These are phyloP conservation scores for Mycetomoellerius zeteki DNA, from an alignment of 1,140 invertebrate genomes.

Conservation along the genomic window DNA sequence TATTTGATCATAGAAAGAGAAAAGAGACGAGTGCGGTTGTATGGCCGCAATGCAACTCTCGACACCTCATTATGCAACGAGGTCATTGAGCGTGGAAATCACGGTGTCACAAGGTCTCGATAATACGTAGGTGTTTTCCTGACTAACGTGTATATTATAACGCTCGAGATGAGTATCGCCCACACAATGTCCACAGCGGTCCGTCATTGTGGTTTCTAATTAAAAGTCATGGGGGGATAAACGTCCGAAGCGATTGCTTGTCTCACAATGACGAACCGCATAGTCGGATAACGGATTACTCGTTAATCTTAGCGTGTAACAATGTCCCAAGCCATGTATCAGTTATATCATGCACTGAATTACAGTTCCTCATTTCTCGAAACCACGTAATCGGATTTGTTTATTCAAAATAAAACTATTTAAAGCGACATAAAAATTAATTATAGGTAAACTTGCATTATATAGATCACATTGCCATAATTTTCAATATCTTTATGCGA, in stretches of 20 bases:
- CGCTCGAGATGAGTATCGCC: background rate
- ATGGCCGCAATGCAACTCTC: constrained; percentile 23
- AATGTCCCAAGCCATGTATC: background rate
- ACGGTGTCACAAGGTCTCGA: constrained; percentile 9
- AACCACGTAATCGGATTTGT: background rate
- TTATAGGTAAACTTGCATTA: background rate
- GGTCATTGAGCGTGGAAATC: constrained; percentile 19
- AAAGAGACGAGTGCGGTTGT: background rate
- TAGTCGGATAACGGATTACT: constrained; percentile 6
- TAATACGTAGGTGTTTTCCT: constrained; percentile 21
- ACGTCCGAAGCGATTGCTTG: constrained; percentile 10
- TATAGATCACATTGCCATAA: background rate
- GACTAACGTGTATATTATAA: background rate
- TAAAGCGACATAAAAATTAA: background rate
- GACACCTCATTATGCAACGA: constrained; percentile 39
- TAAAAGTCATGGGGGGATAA: constrained; percentile 23
- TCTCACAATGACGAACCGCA: background rate
- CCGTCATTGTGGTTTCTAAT: constrained; percentile 7
- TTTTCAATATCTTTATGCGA: background rate
- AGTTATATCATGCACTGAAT: background rate
- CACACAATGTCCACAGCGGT: background rate
- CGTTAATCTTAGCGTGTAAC: constrained; percentile 23
- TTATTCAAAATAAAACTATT: background rate
- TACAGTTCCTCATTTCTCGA: background rate
- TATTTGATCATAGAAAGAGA: background rate